These are phyloP conservation scores for Hozukius guyotensis DNA, from an alignment of 2,797 vertebrate genomes.

Conservation along the genomic window DNA sequence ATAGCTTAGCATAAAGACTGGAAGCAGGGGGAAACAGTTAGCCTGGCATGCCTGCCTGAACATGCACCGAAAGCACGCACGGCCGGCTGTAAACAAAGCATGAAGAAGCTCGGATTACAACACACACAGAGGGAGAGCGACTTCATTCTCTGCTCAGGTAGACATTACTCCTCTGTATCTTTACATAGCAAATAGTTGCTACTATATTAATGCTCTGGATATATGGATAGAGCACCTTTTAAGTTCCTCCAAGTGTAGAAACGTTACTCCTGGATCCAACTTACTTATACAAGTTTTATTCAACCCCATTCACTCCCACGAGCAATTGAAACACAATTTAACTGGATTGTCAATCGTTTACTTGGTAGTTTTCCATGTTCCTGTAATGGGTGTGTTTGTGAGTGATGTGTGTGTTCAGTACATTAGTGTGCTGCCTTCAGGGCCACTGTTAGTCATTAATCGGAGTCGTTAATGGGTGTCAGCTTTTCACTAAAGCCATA, in stretches of 20 bases:
- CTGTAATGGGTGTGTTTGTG: constrained; percentile 47
- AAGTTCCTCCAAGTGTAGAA: background rate
- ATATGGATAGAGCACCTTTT: background rate
- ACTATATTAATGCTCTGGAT: background rate
- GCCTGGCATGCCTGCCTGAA: too few relatives aligned
- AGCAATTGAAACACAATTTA: constrained; percentile 15
- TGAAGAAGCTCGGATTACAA: background rate
- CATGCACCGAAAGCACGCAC: too few relatives aligned
- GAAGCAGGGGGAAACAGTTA: too few relatives aligned
- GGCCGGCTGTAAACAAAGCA: background rate
- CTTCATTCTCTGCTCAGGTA: background rate
- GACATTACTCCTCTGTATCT: background rate
- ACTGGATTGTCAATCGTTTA: constrained; percentile 55
- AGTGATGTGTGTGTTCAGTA: constrained; percentile 36
- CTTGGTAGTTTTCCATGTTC: constrained; percentile 60
- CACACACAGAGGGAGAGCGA: background rate
- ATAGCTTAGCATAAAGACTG: too few relatives aligned
- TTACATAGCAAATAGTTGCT: background rate
- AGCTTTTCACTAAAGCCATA: constrained; percentile 16
- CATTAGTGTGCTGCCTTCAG: constrained; percentile 53
- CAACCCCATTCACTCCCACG: background rate
- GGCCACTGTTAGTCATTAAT: constrained; percentile 68
- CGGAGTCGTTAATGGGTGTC: constrained; percentile 55
- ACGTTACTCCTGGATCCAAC: background rate
- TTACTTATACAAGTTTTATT: background rate